A percentile compares a stretch with the other conserved stretches of the same genome.
phyloP scores from a whole-genome alignment of 2,888 invertebrate species.

The Mesoligia furuncula region DNA sequence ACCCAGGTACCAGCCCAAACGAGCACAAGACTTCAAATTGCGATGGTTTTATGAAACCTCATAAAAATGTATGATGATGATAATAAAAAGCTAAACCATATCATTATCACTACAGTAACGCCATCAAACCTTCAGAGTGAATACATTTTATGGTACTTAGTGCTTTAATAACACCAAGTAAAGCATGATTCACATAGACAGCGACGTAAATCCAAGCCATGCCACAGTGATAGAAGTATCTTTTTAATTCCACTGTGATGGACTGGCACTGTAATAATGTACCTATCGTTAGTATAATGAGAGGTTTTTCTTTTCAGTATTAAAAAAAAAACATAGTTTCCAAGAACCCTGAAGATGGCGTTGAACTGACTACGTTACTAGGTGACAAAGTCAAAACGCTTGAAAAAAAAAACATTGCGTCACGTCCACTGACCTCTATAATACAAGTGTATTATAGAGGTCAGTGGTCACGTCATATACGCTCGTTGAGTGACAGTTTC shows the following conservation, averaged over 20 bases:
- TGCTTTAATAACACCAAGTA: constrained; percentile 41
- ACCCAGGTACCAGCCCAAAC: not conserved
- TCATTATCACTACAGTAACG: constrained; percentile 33
- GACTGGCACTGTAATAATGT: not conserved
- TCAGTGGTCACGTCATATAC: too few species aligned
- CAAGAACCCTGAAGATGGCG: too few species aligned
- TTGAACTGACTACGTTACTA: too few species aligned
- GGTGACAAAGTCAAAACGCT: too few species aligned
- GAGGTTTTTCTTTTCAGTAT: too few species aligned
- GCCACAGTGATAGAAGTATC: not conserved
- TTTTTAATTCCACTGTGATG: not conserved
- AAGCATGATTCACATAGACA: constrained; percentile 1
- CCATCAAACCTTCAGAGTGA: constrained; percentile 46
- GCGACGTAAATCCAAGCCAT: not conserved
- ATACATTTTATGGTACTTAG: constrained; percentile 45
- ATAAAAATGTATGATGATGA: constrained; percentile 5
- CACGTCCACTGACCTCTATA: too few species aligned
- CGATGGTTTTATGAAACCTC: not conserved
- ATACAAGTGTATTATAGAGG: too few species aligned
- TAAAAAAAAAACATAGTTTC: too few species aligned
- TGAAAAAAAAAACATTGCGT: too few species aligned
- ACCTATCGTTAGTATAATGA: not conserved
- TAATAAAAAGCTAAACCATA: constrained; percentile 26
- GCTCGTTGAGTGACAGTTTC: too few species aligned
- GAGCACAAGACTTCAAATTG: not conserved